Conservation (phyloP, 2,888 invertebrate species). For the Acleris sparsana region DNA sequence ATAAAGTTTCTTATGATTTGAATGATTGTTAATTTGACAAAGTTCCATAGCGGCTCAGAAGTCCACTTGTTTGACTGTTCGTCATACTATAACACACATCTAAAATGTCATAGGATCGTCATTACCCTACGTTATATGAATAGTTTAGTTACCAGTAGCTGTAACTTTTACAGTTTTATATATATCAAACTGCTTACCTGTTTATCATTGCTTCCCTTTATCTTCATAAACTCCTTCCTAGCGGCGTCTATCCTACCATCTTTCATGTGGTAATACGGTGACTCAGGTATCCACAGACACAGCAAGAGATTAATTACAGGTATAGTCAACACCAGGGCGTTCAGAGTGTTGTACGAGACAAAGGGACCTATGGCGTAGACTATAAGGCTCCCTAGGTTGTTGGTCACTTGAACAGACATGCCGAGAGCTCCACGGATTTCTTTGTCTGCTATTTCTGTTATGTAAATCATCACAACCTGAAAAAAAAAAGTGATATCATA, state of each 20-base stretch:
- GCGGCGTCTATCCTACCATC: slow-evolving; percentile 76
- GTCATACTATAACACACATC: too few species aligned
- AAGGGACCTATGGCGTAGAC: slow-evolving; percentile 78
- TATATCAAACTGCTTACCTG: slow-evolving; percentile 54
- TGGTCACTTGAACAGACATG: slow-evolving; percentile 77
- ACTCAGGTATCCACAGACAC: slow-evolving; percentile 85
- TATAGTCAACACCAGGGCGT: slow-evolving; percentile 73
- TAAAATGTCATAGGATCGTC: too few species aligned
- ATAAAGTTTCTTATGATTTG: too few species aligned
- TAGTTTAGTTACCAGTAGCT: neutral
- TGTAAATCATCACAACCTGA: slow-evolving; percentile 79
- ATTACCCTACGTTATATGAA: too few species aligned
- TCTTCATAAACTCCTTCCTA: slow-evolving; percentile 63
- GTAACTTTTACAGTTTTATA: too few species aligned
- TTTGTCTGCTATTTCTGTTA: slow-evolving; percentile 81
- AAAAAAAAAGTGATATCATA: slow-evolving; percentile 41
- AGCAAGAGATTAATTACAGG: slow-evolving; percentile 74
- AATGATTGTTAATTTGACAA: too few species aligned
- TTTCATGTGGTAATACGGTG: slow-evolving; percentile 84
- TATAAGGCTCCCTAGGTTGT: slow-evolving; percentile 70
- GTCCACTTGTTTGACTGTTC: too few species aligned
- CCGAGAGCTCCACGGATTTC: slow-evolving; percentile 76
- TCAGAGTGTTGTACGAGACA: slow-evolving; percentile 69
- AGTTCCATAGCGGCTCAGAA: too few species aligned
- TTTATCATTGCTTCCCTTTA: slow-evolving; percentile 73